Evolutionary conservation across 2,797 vertebrate species (phyloP).

Genomic region (Spinibarbus caldwelli): DNA sequence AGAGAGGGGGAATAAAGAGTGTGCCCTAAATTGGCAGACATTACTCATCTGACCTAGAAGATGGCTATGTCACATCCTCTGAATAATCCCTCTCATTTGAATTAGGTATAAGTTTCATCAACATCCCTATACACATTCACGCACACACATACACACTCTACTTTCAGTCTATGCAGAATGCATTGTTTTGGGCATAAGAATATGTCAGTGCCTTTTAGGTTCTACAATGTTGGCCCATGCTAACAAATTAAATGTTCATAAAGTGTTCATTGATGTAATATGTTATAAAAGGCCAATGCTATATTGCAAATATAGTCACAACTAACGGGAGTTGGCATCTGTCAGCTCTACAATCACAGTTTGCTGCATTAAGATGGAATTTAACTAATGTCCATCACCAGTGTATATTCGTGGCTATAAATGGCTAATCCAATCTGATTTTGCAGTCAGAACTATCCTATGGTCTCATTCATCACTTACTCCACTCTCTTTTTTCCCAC

Average conservation of each 20-base stretch:
- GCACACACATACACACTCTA: slow-evolving; percentile 69
- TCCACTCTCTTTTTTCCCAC: neutral
- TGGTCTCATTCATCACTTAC: neutral
- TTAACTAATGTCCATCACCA: neutral
- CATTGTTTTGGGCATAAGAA: neutral
- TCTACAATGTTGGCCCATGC: neutral
- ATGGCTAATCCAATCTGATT: neutral
- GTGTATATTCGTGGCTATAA: neutral
- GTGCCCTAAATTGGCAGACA: slow-evolving; percentile 71
- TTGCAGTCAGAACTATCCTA: neutral
- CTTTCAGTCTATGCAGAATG: slow-evolving; percentile 32
- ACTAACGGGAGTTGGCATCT: neutral
- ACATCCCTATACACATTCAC: slow-evolving; percentile 65
- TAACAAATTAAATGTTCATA: neutral
- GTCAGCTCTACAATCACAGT: neutral
- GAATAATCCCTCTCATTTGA: slow-evolving; percentile 76
- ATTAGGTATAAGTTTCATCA: slow-evolving; percentile 43
- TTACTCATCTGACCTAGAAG: slow-evolving; percentile 77
- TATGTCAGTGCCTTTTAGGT: neutral
- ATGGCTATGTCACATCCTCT: slow-evolving; percentile 74
- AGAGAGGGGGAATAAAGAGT: neutral
- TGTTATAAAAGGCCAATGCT: neutral
- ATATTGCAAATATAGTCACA: neutral
- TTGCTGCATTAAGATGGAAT: neutral
- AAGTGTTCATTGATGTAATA: neutral